Evolutionary conservation across 2,888 invertebrate genomes (phyloP).

Genomic region (Homarus gammarus): DNA sequence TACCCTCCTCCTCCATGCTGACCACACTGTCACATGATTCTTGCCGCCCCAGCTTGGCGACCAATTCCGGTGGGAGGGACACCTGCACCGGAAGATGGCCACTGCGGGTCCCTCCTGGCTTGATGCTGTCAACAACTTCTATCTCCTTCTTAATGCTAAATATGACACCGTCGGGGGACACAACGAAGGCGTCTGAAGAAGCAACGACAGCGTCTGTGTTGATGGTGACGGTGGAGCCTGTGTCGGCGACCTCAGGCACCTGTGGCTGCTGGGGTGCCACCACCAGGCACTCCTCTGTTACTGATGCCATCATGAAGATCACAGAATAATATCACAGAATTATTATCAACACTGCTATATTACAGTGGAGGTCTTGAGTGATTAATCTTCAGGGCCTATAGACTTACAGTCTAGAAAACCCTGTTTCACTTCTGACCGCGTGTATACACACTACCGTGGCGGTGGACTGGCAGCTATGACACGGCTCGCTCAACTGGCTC

Average conservation of each 20-base stretch:
- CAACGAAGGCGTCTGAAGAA: not conserved
- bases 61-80: constrained; percentile 55
- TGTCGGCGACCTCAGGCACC: constrained; percentile 21
- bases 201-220: not conserved
- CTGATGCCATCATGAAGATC: constrained; percentile 23
- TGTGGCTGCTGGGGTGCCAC: constrained; percentile 25
- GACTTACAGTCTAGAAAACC: constrained; percentile 74
- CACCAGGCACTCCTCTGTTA: constrained; percentile 44
- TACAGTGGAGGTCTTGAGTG: constrained; percentile 36
- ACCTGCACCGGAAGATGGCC: constrained; percentile 48
- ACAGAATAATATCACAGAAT: constrained; percentile 42
- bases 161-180: constrained; percentile 12
- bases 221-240: not conserved
- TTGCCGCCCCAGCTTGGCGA: constrained; percentile 61
- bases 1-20: constrained; percentile 53
- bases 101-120: constrained; percentile 1
- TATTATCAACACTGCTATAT: constrained; percentile 1
- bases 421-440: constrained; percentile 45
- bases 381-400: constrained; percentile 66
- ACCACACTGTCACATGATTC: constrained; percentile 62
- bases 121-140: constrained; percentile 14
- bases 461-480: constrained; percentile 51
- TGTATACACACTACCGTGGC: constrained; percentile 44
- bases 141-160: not conserved
- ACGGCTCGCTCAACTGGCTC: constrained; percentile 67